A percentile compares a stretch with the other conserved stretches of the same genome.
Evolutionary conservation across 2,113 vertebrate genomes (phyloP).

Genomic region (Ceyx cyanopectus): DNA sequence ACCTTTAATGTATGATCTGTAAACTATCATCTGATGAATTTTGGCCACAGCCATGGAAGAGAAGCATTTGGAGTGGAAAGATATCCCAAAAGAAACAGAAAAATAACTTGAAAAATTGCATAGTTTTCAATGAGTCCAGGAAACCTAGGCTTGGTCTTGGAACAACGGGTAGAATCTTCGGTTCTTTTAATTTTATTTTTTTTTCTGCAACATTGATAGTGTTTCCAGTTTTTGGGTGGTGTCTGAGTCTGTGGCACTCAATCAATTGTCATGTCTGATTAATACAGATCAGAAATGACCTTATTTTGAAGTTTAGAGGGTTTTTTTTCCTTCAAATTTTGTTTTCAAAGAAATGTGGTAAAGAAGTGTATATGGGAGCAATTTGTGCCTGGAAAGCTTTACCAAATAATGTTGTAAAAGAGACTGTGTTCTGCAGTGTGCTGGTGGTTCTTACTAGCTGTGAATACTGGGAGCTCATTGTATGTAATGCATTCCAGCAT

Average conservation of each 20-base stretch:
- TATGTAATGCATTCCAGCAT: slow-evolving; percentile 34
- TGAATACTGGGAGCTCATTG: slow-evolving; percentile 42
- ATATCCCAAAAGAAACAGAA: neutral
- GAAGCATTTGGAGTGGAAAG: neutral
- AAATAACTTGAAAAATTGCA: neutral
- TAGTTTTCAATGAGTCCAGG: neutral
- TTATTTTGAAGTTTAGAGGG: neutral
- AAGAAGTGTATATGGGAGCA: neutral
- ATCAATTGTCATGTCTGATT: neutral
- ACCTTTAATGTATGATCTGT: slow-evolving; percentile 13
- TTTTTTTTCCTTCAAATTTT: neutral
- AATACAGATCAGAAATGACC: neutral
- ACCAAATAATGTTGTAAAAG: neutral
- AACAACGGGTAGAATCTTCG: neutral
- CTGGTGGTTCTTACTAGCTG: slow-evolving; percentile 33
- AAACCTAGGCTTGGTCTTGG: slow-evolving; percentile 7
- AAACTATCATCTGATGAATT: slow-evolving; percentile 10
- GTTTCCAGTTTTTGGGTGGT: neutral
- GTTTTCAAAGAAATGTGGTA: neutral
- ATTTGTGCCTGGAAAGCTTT: slow-evolving; percentile 35
- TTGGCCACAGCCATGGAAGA: neutral
- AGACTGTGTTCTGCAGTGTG: slow-evolving; percentile 3
- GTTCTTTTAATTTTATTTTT: neutral
- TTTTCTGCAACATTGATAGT: neutral
- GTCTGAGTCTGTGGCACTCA: neutral